Evolutionary conservation across 2,888 invertebrate species (phyloP).

Genomic region (Acleris literana): DNA sequence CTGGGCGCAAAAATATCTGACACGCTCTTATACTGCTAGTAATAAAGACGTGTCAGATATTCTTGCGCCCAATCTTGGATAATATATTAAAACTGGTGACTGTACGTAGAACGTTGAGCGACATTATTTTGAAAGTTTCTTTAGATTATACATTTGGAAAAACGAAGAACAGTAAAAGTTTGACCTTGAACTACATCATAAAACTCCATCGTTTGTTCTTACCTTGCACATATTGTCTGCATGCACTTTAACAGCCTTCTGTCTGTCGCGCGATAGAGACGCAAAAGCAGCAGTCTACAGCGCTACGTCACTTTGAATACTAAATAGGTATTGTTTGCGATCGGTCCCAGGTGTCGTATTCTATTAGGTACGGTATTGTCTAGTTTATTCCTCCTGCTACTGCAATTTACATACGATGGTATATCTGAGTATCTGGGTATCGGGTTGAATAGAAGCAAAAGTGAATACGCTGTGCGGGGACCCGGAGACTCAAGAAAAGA

Average conservation of each 20-base stretch:
- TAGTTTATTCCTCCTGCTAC: constrained; percentile 20
- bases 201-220: not conserved
- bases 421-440: not conserved
- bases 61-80: too few relatives aligned
- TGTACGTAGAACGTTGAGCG: not conserved
- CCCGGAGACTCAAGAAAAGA: not conserved
- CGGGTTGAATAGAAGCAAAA: not conserved
- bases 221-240: not conserved
- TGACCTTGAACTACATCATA: not conserved
- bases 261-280: not conserved
- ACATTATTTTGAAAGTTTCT: not conserved
- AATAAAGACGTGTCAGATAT: too few relatives aligned
- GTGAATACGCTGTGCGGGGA: not conserved
- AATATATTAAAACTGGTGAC: too few relatives aligned
- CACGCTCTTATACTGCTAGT: too few relatives aligned
- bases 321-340: constrained; percentile 34
- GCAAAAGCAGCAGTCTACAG: constrained; percentile 14
- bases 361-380: constrained; percentile 26
- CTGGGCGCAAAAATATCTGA: too few relatives aligned
- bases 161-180: not conserved
- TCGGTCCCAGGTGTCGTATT: constrained; percentile 30
- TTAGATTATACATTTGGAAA: too few relatives aligned
- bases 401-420: constrained; percentile 19
- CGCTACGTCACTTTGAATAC: constrained; percentile 23
- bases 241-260: not conserved